Percentiles rank a stretch among this genome's conserved stretches.
phyloP scores from a whole-genome alignment of 2,113 vertebrate genomes.

The Cnemophilus loriae region DNA sequence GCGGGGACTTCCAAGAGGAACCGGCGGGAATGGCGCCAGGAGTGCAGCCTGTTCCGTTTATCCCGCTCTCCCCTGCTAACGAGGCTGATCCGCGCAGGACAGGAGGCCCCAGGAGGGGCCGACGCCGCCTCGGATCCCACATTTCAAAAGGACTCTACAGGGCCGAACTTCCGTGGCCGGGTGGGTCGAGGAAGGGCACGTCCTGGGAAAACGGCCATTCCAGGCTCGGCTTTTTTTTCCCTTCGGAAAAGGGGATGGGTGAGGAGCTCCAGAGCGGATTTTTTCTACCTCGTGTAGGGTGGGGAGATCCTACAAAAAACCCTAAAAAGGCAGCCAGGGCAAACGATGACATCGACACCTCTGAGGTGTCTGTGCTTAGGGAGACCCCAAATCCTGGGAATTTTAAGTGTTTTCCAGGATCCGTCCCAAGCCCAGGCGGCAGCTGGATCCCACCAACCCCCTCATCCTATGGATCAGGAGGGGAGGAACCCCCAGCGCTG shows the following conservation, averaged over 20 bases:
- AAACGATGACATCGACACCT: accelerated
- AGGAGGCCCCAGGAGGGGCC: constrained; percentile 34
- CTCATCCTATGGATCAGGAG: background rate
- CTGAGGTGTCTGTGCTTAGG: background rate
- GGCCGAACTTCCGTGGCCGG: accelerated
- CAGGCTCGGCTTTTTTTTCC: accelerated
- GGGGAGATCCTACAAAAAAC: background rate
- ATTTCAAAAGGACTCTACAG: accelerated
- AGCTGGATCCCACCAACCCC: background rate
- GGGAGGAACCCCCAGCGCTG: background rate
- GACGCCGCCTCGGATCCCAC: background rate
- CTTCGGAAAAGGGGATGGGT: background rate
- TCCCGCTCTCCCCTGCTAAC: constrained; percentile 24
- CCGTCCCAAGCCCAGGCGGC: background rate
- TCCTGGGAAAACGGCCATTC: background rate
- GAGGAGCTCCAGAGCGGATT: background rate
- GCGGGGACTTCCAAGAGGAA: background rate
- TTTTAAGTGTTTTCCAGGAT: background rate
- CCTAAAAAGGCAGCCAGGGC: background rate
- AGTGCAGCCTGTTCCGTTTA: background rate
- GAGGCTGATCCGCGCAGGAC: constrained; percentile 31
- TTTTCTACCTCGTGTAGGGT: background rate
- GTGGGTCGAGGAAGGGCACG: background rate
- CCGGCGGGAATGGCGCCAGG: background rate
- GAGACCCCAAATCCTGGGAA: background rate